These are phyloP conservation scores for Eledone cirrhosa DNA, from an alignment of 2,888 invertebrate genomes.

Conservation along the genomic window DNA sequence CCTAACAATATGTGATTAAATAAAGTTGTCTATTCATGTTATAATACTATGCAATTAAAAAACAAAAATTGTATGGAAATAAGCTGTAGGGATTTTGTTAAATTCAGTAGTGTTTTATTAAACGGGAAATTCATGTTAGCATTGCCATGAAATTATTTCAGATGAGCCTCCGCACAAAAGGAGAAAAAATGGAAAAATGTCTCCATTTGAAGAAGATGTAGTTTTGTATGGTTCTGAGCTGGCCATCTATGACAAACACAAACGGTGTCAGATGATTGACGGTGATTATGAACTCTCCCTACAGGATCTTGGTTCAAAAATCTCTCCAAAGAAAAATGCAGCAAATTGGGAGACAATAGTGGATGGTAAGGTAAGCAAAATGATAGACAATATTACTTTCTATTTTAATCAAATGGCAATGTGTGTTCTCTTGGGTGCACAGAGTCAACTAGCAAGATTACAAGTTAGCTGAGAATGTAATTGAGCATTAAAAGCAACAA, in stretches of 20 bases:
- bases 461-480: no score
- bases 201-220: constrained; percentile 43
- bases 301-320: constrained; percentile 73
- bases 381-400: neutral
- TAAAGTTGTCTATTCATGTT: no score
- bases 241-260: constrained; percentile 88
- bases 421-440: no score
- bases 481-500: no score
- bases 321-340: constrained; percentile 74
- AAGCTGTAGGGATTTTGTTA: neutral
- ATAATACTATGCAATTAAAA: no score
- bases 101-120: neutral
- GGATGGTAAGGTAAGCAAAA: constrained; percentile 70
- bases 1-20: no score
- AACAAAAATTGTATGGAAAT: neutral
- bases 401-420: neutral
- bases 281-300: constrained; percentile 90
- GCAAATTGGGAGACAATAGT: constrained; percentile 78
- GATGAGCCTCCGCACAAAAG: constrained; percentile 58
- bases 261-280: constrained; percentile 84
- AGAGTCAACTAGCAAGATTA: no score
- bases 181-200: constrained; percentile 49
- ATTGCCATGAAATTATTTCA: constrained; percentile 30
- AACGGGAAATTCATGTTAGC: neutral
- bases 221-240: constrained; percentile 72